These are phyloP conservation scores for Miltochrista miniata DNA, from an alignment of 2,888 invertebrate species.

Conservation along the genomic window DNA sequence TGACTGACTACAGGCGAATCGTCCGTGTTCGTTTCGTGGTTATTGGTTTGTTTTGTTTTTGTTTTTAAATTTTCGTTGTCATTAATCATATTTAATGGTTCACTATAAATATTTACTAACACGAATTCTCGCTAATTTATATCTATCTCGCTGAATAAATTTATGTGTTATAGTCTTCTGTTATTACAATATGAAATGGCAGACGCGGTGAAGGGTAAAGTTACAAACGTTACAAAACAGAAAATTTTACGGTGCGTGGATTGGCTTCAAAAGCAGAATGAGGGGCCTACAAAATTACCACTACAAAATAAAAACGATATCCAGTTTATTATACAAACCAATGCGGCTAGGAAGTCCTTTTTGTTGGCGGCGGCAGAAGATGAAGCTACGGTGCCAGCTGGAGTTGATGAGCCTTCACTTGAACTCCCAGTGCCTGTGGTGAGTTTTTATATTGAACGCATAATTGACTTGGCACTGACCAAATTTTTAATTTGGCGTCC, in stretches of 20 bases:
- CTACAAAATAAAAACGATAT: conserved; percentile 70
- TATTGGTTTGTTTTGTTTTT: too few relatives aligned
- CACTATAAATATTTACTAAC: too few relatives aligned
- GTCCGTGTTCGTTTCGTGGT: too few relatives aligned
- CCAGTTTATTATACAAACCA: conserved; percentile 69
- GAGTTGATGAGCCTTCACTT: conserved; percentile 54
- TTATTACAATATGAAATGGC: conserved; percentile 8
- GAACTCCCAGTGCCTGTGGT: conserved; percentile 63
- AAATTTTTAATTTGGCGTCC: too few relatives aligned
- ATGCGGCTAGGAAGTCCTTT: conserved; percentile 67
- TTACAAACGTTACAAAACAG: conserved; percentile 26
- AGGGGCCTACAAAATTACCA: conserved; percentile 57
- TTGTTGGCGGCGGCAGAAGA: conserved; percentile 65
- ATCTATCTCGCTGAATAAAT: too few relatives aligned
- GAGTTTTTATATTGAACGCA: conserved; percentile 22
- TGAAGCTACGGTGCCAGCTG: conserved; percentile 65
- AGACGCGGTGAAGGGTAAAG: neutral
- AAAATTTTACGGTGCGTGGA: conserved; percentile 61
- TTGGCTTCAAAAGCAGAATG: conserved; percentile 71
- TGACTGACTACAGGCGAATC: too few relatives aligned
- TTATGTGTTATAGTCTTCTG: too few relatives aligned
- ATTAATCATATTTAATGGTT: too few relatives aligned
- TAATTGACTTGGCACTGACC: too few relatives aligned
- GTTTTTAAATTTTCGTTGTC: too few relatives aligned
- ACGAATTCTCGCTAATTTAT: too few relatives aligned